Conservation (phyloP, 2,888 invertebrate species). For the Acleris cristana region DNA sequence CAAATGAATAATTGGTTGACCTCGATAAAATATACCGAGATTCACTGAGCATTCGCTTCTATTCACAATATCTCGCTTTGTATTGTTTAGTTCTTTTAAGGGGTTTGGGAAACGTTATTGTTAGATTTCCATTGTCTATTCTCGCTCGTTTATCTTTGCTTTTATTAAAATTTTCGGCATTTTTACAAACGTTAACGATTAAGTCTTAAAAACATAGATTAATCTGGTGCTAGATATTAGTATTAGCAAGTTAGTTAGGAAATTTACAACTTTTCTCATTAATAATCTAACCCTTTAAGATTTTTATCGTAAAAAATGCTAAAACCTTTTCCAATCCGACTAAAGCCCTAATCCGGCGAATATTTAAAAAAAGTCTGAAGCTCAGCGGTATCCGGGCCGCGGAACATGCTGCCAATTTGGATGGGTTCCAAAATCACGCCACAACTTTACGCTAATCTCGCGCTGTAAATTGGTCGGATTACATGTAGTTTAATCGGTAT, state of each 20-base stretch:
- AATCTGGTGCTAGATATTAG: not conserved
- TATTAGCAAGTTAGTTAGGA: conserved; percentile 1
- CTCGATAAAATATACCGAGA: conserved; percentile 33
- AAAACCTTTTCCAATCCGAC: conserved; percentile 36
- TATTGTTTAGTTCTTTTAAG: conserved; percentile 32
- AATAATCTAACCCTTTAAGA: conserved; percentile 7
- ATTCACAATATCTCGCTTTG: conserved; percentile 30
- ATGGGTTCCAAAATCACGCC: conserved; percentile 60
- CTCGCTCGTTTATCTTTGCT: conserved; percentile 17
- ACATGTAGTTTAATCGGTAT: conserved; percentile 54
- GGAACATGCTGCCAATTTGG: conserved; percentile 66
- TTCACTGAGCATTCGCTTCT: conserved; percentile 29
- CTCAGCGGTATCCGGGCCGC: conserved; percentile 57
- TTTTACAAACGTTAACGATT: not conserved
- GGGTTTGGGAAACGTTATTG: conserved; percentile 27
- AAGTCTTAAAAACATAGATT: not conserved
- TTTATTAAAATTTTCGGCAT: conserved; percentile 21
- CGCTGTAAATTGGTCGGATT: conserved; percentile 61
- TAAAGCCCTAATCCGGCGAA: conserved; percentile 44
- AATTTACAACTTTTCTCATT: conserved; percentile 20
- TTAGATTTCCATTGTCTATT: conserved; percentile 26
- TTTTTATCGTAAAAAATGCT: conserved; percentile 10
- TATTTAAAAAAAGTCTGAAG: conserved; percentile 56
- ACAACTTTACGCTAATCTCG: conserved; percentile 57
- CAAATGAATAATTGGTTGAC: conserved; percentile 37